Conservation (phyloP, 2,888 invertebrate species). For the Melanophora roralis region DNA sequence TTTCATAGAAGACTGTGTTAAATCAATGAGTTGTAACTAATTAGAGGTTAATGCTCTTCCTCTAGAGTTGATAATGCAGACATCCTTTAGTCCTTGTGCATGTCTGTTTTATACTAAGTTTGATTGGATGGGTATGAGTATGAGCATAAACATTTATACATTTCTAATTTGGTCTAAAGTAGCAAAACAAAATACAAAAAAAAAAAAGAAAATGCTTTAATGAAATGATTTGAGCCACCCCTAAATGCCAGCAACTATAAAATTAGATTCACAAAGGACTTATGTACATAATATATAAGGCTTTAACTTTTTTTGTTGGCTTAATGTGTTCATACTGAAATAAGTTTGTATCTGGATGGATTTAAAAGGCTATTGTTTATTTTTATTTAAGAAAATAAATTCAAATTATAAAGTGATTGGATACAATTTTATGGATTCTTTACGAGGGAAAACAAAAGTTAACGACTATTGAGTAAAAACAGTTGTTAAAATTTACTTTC, state of each 20-base stretch:
- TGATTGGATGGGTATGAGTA: neutral
- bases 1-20: constrained; percentile 30
- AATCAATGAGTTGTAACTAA: constrained; percentile 54
- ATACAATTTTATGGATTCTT: neutral
- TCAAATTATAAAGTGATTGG: neutral
- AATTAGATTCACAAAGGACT: constrained; percentile 21
- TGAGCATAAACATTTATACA: constrained; percentile 1
- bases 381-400: neutral
- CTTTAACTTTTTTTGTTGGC: neutral
- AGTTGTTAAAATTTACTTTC: too few relatives aligned
- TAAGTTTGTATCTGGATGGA: neutral
- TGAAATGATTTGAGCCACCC: constrained; percentile 32
- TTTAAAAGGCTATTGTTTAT: neutral
- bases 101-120: neutral
- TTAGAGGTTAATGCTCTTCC: constrained; percentile 50
- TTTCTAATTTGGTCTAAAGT: constrained; percentile 16
- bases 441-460: too few relatives aligned
- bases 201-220: neutral
- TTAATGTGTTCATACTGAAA: neutral
- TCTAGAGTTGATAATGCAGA: constrained; percentile 13
- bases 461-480: too few relatives aligned
- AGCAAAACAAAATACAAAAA: neutral
- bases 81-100: constrained; percentile 28
- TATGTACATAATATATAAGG: neutral
- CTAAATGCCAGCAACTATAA: neutral